Conservation (phyloP, 2,797 vertebrate genomes). For the Remorina albescens region DNA sequence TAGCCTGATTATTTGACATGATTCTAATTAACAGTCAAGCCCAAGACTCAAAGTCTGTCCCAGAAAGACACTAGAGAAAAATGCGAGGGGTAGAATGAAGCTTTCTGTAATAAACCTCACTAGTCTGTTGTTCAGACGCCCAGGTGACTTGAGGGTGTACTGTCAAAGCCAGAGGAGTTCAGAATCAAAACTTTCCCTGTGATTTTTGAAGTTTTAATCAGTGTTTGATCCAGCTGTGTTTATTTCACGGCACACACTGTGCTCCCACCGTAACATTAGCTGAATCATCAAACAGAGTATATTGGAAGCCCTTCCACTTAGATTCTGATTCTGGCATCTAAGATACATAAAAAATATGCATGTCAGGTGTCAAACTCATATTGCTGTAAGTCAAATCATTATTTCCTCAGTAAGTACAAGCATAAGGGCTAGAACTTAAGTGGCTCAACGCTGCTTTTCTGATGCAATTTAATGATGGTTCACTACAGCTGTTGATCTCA, state of each 20-base stretch:
- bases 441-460: conserved; percentile 16
- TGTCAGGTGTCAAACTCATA: conserved; percentile 42
- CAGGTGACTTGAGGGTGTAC: conserved; percentile 20
- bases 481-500: neutral
- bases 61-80: conserved; percentile 33
- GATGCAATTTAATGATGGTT: conserved; percentile 7
- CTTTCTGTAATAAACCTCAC: conserved; percentile 34
- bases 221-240: conserved; percentile 36
- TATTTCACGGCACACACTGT: too few species aligned
- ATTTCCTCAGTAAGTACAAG: conserved; percentile 17
- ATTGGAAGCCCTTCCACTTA: conserved; percentile 26
- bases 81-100: conserved; percentile 34
- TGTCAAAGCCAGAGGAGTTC: conserved; percentile 32
- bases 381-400: conserved; percentile 24
- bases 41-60: conserved; percentile 15
- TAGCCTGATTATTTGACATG: conserved; percentile 25
- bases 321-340: conserved; percentile 20
- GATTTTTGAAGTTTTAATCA: conserved; percentile 56
- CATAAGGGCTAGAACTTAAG: conserved; percentile 18
- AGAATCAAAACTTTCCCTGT: conserved; percentile 20
- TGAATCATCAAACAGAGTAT: too few species aligned
- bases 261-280: too few species aligned
- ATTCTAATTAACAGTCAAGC: conserved; percentile 36
- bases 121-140: conserved; percentile 3
- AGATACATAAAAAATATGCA: conserved; percentile 15